Conservation (phyloP, 2,113 vertebrate genomes). For the Carlito syrichta region DNA sequence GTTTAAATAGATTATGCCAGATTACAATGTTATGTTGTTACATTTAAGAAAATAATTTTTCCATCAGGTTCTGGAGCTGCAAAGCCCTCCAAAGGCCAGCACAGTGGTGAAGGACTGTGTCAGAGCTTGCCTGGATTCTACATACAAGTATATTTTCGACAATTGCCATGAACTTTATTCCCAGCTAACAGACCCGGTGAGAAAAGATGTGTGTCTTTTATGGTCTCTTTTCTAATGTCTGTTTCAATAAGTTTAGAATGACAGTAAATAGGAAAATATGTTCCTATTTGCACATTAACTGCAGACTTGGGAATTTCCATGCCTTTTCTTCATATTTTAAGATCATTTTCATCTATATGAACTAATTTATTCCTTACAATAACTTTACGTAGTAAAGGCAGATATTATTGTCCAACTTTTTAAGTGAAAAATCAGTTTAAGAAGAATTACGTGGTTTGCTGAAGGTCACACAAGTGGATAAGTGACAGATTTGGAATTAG, state of each 20-base stretch:
- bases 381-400: neutral
- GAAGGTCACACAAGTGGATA: neutral
- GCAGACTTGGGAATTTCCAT: neutral
- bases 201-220: neutral
- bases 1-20: neutral
- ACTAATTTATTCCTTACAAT: neutral
- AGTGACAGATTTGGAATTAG: neutral
- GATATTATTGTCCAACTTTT: neutral
- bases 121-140: slow-evolving; percentile 94
- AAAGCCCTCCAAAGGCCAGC: slow-evolving; percentile 94
- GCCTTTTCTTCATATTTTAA: neutral
- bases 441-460: neutral
- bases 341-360: neutral
- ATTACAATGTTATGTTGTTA: neutral
- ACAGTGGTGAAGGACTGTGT: slow-evolving; percentile 97
- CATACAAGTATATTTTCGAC: slow-evolving; percentile 98
- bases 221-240: neutral
- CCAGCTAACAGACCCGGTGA: slow-evolving; percentile 96
- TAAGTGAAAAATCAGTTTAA: neutral
- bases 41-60: slow-evolving; percentile 38
- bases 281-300: neutral
- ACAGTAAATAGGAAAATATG: neutral
- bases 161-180: slow-evolving; percentile 97
- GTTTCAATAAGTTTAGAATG: neutral
- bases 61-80: slow-evolving; percentile 93